A percentile compares a stretch with the other conserved stretches of the same genome.
These are phyloP conservation scores for Drosophila meridiana DNA, from an alignment of 2,888 invertebrate species.

Conservation along the genomic window DNA sequence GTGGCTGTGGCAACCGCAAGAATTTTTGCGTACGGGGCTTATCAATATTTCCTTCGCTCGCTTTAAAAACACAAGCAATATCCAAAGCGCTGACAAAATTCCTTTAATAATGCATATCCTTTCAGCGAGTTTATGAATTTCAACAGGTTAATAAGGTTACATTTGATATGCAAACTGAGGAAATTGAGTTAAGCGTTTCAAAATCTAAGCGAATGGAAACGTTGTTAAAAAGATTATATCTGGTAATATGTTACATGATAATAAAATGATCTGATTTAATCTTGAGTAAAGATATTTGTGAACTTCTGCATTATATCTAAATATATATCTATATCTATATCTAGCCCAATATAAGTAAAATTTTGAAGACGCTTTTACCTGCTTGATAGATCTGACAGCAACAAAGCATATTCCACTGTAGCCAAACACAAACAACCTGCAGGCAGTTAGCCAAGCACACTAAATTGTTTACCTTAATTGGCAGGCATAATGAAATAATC, in stretches of 20 bases:
- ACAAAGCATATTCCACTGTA: no score
- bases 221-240: neutral
- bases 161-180: conserved; percentile 41
- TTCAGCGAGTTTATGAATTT: conserved; percentile 26
- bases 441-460: conserved; percentile 1
- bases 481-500: conserved; percentile 49
- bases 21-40: conserved; percentile 59
- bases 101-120: conserved; percentile 37
- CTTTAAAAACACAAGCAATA: conserved; percentile 10
- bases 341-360: neutral
- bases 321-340: neutral
- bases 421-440: neutral
- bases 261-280: neutral
- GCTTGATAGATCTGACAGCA: neutral
- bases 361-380: neutral
- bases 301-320: neutral
- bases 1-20: conserved; percentile 45
- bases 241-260: neutral
- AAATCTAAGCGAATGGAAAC: conserved; percentile 15
- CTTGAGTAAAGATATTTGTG: no score
- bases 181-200: conserved; percentile 4
- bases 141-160: conserved; percentile 37
- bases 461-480: conserved; percentile 33
- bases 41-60: conserved; percentile 61
- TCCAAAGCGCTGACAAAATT: neutral